These are phyloP conservation scores for Venturia canescens DNA, from an alignment of 1,140 invertebrate species.

Conservation along the genomic window DNA sequence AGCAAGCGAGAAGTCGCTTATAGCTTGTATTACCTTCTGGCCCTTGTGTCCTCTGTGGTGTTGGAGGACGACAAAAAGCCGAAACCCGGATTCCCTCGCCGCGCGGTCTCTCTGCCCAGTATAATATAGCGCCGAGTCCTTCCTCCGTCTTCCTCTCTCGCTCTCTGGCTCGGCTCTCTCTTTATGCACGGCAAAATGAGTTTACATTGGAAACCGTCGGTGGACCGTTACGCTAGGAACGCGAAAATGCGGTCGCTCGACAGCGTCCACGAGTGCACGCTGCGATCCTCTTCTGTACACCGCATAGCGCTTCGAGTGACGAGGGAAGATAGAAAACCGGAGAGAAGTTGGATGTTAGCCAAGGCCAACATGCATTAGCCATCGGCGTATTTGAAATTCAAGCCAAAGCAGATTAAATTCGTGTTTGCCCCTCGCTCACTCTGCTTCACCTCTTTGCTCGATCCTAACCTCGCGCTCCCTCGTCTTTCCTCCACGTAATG, in stretches of 20 bases:
- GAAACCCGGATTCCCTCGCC: neutral
- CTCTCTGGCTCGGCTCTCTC: slow-evolving; percentile 31
- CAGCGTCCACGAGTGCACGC: slow-evolving; percentile 5
- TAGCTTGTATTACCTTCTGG: slow-evolving; percentile 21
- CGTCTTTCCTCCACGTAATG: slow-evolving; percentile 59
- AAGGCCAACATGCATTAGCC: slow-evolving; percentile 71
- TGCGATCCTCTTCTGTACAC: slow-evolving; percentile 32
- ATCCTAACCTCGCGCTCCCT: slow-evolving; percentile 2
- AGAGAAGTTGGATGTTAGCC: slow-evolving; percentile 63
- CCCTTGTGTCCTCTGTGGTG: neutral
- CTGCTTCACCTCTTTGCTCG: neutral
- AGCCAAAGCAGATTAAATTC: slow-evolving; percentile 63
- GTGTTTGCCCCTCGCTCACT: slow-evolving; percentile 44
- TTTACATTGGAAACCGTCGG: slow-evolving; percentile 63
- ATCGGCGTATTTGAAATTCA: slow-evolving; percentile 68
- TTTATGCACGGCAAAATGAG: slow-evolving; percentile 68
- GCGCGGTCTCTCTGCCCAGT: neutral
- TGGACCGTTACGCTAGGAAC: slow-evolving; percentile 41
- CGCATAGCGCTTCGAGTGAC: slow-evolving; percentile 28
- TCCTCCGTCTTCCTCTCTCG: neutral
- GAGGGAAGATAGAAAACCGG: slow-evolving; percentile 47
- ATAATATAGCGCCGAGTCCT: slow-evolving; percentile 5
- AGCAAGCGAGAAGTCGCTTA: slow-evolving; percentile 12
- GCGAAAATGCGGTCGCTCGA: slow-evolving; percentile 11
- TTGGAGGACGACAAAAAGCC: neutral